phyloP scores from a whole-genome alignment of 2,888 invertebrate species.

The Protula sp. region DNA sequence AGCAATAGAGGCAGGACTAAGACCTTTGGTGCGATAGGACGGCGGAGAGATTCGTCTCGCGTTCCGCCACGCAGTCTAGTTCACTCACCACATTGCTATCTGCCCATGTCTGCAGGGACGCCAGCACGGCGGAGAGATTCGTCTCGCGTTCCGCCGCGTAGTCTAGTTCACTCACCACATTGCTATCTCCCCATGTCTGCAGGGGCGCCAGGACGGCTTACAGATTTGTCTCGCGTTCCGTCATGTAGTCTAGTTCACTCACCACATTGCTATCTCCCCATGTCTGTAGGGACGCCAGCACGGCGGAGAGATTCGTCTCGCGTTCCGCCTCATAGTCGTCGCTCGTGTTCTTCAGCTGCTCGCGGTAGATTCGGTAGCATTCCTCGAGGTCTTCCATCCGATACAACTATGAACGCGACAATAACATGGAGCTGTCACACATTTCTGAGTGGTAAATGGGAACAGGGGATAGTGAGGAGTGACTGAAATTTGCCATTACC shows the following conservation, averaged over 20 bases:
- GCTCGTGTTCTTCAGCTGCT: slow-evolving; percentile 75
- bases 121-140: slow-evolving; percentile 86
- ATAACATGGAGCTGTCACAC: no score
- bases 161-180: slow-evolving; percentile 60
- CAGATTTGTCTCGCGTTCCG: slow-evolving; percentile 89
- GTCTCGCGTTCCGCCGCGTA: slow-evolving; percentile 93
- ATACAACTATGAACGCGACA: slow-evolving; percentile 51
- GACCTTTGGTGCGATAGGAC: slow-evolving; percentile 74
- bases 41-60: slow-evolving; percentile 89
- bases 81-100: slow-evolving; percentile 37
- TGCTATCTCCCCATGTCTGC: slow-evolving; percentile 56
- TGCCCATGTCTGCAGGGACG: slow-evolving; percentile 66
- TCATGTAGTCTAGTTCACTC: slow-evolving; percentile 82
- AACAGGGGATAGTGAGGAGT: no score
- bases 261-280: slow-evolving; percentile 53
- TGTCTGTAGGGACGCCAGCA: slow-evolving; percentile 71
- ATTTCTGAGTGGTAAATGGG: no score
- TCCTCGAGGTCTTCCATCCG: slow-evolving; percentile 67
- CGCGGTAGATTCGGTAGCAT: slow-evolving; percentile 76
- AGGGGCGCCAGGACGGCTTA: slow-evolving; percentile 84
- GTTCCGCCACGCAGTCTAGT: slow-evolving; percentile 94
- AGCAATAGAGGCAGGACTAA: no score
- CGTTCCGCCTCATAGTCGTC: slow-evolving; percentile 96
- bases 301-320: slow-evolving; percentile 88
- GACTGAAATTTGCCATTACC: no score